Conservation (phyloP, 2,113 vertebrate species). For the crab-eating macaque (Macaca fascicularis) region DNA sequence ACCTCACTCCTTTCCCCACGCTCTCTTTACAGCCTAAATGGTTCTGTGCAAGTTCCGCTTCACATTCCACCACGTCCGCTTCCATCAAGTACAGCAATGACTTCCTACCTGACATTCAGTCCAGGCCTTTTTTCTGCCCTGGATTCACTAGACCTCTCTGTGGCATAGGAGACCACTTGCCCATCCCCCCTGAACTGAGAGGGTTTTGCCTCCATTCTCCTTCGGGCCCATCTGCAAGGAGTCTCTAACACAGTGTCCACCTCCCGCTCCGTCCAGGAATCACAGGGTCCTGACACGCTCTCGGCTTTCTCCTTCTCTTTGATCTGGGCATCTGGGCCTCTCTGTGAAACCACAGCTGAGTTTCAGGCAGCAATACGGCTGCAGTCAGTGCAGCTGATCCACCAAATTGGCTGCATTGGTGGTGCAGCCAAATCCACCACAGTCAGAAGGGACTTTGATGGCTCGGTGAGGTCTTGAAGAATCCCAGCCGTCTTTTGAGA, state of each 20-base stretch:
- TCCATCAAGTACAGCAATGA: accelerated
- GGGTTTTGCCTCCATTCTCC: neutral
- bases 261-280: accelerated
- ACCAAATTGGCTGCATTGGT: no score
- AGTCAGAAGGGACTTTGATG: no score
- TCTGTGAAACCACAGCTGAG: neutral
- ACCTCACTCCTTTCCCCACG: no score
- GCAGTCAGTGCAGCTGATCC: no score
- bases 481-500: accelerated
- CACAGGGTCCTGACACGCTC: neutral
- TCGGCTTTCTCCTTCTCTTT: accelerated
- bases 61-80: accelerated
- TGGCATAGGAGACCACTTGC: accelerated
- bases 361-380: accelerated
- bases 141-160: neutral
- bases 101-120: neutral
- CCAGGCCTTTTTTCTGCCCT: neutral
- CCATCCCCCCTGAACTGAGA: accelerated
- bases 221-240: neutral
- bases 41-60: accelerated
- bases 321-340: accelerated
- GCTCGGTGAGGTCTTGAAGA: accelerated
- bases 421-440: no score
- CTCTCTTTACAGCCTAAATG: neutral
- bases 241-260: accelerated